Percentiles rank a stretch among this genome's conserved stretches.
phyloP scores from a whole-genome alignment of 2,888 invertebrate species.

The Actias luna region DNA sequence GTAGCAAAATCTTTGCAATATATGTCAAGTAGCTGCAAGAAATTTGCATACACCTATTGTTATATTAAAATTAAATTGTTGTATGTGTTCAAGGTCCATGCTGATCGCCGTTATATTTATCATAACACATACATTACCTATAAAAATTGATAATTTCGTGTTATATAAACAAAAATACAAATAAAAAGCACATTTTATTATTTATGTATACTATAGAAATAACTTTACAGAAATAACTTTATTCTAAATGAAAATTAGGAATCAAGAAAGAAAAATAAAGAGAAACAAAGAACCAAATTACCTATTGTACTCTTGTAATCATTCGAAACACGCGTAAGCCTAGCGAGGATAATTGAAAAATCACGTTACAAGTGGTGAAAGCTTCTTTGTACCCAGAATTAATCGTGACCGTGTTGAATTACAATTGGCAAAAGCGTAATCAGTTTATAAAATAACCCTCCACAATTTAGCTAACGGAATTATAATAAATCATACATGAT shows the following conservation, averaged over 20 bases:
- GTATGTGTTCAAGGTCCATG: not conserved
- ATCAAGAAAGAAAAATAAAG: not conserved
- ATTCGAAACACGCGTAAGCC: not conserved
- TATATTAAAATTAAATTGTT: not conserved
- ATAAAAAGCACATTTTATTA: no score
- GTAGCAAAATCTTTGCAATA: not conserved
- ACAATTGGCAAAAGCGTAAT: not conserved
- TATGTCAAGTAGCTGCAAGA: not conserved
- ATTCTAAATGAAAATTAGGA: not conserved
- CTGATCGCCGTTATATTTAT: not conserved
- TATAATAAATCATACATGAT: no score
- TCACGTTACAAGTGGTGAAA: not conserved
- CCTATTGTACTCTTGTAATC: conserved; percentile 3
- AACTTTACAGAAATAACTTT: not conserved
- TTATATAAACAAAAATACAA: no score
- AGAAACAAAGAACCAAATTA: conserved; percentile 5
- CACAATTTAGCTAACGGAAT: no score
- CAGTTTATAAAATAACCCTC: no score
- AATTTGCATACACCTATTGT: not conserved
- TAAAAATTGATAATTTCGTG: no score
- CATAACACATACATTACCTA: not conserved
- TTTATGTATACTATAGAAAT: no score
- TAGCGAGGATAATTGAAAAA: not conserved
- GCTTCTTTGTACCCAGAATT: conserved; percentile 3
- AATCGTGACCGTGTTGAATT: not conserved